These are phyloP conservation scores for Macaca mulatta DNA, from an alignment of 2,113 vertebrate species.

Conservation along the genomic window DNA sequence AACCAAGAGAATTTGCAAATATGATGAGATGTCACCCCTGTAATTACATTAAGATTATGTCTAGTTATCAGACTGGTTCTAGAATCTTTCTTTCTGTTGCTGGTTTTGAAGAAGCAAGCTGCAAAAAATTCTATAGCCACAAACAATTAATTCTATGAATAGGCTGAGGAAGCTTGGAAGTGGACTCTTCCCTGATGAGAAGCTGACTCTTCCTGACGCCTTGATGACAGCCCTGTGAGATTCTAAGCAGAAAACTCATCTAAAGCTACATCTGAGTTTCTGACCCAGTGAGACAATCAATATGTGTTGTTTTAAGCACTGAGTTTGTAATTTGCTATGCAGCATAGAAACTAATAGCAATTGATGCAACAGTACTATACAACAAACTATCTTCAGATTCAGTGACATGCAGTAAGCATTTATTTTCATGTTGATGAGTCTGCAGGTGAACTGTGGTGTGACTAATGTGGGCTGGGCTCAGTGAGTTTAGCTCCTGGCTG, in stretches of 20 bases:
- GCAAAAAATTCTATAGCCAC: neutral
- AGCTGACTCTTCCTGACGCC: neutral
- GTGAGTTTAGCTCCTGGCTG: neutral
- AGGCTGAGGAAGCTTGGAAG: neutral
- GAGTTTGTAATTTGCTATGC: neutral
- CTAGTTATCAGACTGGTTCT: neutral
- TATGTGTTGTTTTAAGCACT: neutral
- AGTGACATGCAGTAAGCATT: neutral
- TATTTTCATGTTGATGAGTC: neutral
- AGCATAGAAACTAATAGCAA: neutral
- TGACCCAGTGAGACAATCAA: neutral
- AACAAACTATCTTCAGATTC: neutral
- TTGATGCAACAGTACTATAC: neutral
- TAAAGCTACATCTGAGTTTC: neutral
- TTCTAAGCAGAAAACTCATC: neutral
- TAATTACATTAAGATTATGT: neutral
- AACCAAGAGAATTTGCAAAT: neutral
- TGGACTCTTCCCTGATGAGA: neutral
- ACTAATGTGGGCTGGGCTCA: neutral
- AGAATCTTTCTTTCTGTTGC: neutral
- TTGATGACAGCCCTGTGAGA: neutral
- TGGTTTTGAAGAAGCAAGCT: neutral
- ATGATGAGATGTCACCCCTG: neutral
- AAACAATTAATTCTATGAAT: neutral
- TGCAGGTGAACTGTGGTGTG: neutral